phyloP scores from a whole-genome alignment of 2,113 vertebrate genomes.

The Embiotoca jacksoni region DNA sequence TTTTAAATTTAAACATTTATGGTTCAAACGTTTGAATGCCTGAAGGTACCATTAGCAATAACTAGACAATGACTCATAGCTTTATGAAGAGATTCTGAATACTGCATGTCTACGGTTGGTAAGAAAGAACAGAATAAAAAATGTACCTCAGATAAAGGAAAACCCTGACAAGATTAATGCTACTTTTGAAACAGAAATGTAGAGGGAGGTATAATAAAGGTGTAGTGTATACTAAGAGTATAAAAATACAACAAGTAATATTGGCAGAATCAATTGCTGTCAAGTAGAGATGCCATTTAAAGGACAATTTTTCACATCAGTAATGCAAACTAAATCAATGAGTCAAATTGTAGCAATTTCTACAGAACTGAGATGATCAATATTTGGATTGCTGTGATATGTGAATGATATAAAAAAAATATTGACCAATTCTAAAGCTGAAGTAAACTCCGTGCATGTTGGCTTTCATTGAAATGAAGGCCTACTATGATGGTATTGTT shows the following conservation, averaged over 20 bases:
- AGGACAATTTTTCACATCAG: slow-evolving; percentile 39
- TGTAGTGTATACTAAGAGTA: slow-evolving; percentile 16
- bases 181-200: slow-evolving; percentile 1
- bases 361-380: slow-evolving; percentile 34
- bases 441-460: slow-evolving; percentile 7
- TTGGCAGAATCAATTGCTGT: slow-evolving; percentile 20
- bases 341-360: slow-evolving; percentile 36
- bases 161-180: slow-evolving; percentile 16
- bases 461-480: not conserved
- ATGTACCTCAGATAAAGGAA: not conserved
- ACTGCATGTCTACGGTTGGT: slow-evolving; percentile 1
- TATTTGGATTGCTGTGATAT: slow-evolving; percentile 32
- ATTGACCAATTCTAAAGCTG: slow-evolving; percentile 26
- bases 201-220: slow-evolving; percentile 29
- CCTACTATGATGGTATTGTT: not conserved
- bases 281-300: slow-evolving; percentile 37
- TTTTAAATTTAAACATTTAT: slow-evolving; percentile 23
- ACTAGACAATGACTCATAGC: slow-evolving; percentile 51
- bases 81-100: slow-evolving; percentile 41
- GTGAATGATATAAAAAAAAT: slow-evolving; percentile 37
- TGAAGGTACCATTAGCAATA: slow-evolving; percentile 50
- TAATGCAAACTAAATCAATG: slow-evolving; percentile 44
- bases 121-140: slow-evolving; percentile 6
- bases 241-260: not conserved
- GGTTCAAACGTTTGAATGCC: slow-evolving; percentile 28